phyloP scores from a whole-genome alignment of 2,888 invertebrate species.

The Hedychridium roseum region DNA sequence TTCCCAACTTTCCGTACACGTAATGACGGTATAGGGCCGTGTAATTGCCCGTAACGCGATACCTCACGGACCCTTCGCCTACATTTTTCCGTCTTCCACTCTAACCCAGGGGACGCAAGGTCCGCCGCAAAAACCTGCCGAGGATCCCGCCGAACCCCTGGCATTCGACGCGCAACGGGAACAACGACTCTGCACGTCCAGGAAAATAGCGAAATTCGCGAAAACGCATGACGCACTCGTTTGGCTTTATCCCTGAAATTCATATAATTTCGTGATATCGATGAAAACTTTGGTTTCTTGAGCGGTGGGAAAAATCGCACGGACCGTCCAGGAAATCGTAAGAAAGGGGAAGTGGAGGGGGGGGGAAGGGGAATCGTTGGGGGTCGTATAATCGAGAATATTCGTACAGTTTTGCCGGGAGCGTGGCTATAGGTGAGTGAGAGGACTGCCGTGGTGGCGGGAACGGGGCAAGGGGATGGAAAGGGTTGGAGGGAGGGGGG shows the following conservation, averaged over 20 bases:
- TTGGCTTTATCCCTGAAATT: too few species aligned
- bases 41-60: constrained; percentile 10
- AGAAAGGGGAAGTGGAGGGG: too few species aligned
- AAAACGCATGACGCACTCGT: too few species aligned
- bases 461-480: constrained; percentile 26
- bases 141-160: background rate
- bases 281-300: too few species aligned
- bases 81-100: background rate
- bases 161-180: too few species aligned
- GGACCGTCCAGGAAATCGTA: too few species aligned
- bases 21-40: too few species aligned
- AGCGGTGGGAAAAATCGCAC: too few species aligned
- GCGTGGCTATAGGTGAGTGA: too few species aligned
- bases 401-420: constrained; percentile 52
- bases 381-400: constrained; percentile 49
- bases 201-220: too few species aligned
- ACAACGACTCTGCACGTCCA: too few species aligned
- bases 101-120: background rate
- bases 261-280: too few species aligned
- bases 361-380: constrained; percentile 33
- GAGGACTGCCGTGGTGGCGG: constrained; percentile 23
- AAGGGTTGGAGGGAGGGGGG: constrained; percentile 24
- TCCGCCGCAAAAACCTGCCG: background rate
- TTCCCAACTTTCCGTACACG: constrained; percentile 26
- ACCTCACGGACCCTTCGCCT: background rate